phyloP scores from a whole-genome alignment of 53 echinoderm and acorn worm genomes.

The Apostichopus leukothele region DNA sequence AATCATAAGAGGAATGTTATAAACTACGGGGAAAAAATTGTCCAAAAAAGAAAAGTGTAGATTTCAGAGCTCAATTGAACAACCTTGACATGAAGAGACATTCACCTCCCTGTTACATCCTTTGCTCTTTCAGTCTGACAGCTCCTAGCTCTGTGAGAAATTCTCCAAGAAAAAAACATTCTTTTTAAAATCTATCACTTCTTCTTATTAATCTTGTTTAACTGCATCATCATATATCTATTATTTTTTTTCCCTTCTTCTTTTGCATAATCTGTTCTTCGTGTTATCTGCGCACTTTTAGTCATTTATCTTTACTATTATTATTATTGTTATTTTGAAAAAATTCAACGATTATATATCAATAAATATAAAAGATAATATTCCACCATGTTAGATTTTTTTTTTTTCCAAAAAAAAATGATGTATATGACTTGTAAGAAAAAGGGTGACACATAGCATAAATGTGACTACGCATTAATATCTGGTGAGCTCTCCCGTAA shows the following conservation, averaged over 20 bases:
- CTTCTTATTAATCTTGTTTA: neutral
- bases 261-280: neutral
- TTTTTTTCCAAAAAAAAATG: neutral
- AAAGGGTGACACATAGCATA: conserved; percentile 16
- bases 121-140: too few relatives aligned
- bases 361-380: neutral
- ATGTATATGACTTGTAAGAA: neutral
- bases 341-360: neutral
- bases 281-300: too few relatives aligned
- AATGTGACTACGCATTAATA: conserved; percentile 40
- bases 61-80: too few relatives aligned
- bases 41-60: too few relatives aligned
- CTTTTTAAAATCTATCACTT: neutral
- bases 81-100: too few relatives aligned
- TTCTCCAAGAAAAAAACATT: too few relatives aligned
- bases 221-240: neutral
- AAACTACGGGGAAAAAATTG: too few relatives aligned
- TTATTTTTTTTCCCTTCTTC: neutral
- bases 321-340: too few relatives aligned
- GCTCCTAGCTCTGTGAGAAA: too few relatives aligned
- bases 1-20: too few relatives aligned
- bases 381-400: neutral
- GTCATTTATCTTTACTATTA: too few relatives aligned
- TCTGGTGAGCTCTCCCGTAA: neutral
- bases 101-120: too few relatives aligned